Evolutionary conservation across 2,797 vertebrate species (phyloP).

Genomic region (Spea hammondii): DNA sequence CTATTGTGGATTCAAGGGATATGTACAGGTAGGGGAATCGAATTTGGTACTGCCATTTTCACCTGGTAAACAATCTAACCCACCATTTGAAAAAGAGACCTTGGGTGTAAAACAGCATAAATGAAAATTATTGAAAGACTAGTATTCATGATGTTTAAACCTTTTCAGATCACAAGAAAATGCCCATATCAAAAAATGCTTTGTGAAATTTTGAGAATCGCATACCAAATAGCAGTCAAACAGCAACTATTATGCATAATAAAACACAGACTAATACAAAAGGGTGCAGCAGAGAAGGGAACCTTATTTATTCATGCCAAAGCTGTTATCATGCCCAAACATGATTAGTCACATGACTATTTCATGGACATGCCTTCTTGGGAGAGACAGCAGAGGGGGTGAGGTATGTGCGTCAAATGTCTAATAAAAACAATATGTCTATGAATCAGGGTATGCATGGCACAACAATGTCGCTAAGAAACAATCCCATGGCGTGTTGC

Average conservation of each 20-base stretch:
- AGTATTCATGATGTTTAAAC: neutral
- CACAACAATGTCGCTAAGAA: neutral
- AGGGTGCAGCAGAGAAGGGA: neutral
- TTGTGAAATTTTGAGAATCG: neutral
- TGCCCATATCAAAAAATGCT: neutral
- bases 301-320: neutral
- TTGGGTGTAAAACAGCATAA: neutral
- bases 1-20: no score
- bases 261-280: neutral
- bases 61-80: no score
- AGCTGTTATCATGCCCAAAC: slow-evolving; percentile 6
- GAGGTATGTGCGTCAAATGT: neutral
- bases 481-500: neutral
- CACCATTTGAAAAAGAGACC: no score
- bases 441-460: neutral
- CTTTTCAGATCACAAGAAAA: neutral
- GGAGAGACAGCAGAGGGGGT: neutral
- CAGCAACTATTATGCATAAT: neutral
- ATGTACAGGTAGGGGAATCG: no score
- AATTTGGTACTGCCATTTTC: no score
- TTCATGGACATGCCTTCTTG: neutral
- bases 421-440: neutral
- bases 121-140: neutral
- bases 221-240: neutral
- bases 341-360: neutral